These are phyloP conservation scores for Xanthorhoe designata DNA, from an alignment of 2,888 invertebrate genomes.

Conservation along the genomic window DNA sequence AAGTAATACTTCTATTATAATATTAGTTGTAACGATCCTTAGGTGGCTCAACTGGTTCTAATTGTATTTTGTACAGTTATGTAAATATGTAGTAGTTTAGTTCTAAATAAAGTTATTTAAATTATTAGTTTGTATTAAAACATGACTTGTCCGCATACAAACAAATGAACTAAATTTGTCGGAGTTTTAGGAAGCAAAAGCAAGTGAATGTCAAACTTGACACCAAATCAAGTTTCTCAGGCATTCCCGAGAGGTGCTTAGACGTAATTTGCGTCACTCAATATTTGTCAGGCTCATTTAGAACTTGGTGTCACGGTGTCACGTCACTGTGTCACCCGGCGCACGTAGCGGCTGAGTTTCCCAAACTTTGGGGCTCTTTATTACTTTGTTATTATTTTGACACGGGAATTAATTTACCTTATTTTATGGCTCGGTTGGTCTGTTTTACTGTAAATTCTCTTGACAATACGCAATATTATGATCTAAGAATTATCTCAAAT, in stretches of 20 bases:
- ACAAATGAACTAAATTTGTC: background rate
- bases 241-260: constrained; percentile 18
- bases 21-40: too few species aligned
- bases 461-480: background rate
- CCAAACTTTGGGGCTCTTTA: constrained; percentile 26
- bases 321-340: constrained; percentile 36
- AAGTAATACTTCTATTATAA: too few species aligned
- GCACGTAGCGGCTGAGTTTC: constrained; percentile 32
- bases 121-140: background rate
- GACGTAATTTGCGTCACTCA: constrained; percentile 38
- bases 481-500: background rate
- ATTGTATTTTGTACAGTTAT: too few species aligned
- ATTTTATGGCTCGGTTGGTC: too few species aligned
- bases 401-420: too few species aligned
- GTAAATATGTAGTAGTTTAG: too few species aligned
- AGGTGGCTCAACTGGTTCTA: too few species aligned
- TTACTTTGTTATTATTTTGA: too few species aligned
- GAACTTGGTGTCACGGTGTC: constrained; percentile 35
- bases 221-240: constrained; percentile 23
- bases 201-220: constrained; percentile 28
- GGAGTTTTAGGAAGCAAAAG: background rate
- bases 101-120: too few species aligned
- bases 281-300: constrained; percentile 43
- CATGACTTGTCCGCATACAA: background rate
- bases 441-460: too few species aligned